Base-by-base conservation (phyloP, 2,113 vertebrate species). In the Lanius collurio region DNA sequence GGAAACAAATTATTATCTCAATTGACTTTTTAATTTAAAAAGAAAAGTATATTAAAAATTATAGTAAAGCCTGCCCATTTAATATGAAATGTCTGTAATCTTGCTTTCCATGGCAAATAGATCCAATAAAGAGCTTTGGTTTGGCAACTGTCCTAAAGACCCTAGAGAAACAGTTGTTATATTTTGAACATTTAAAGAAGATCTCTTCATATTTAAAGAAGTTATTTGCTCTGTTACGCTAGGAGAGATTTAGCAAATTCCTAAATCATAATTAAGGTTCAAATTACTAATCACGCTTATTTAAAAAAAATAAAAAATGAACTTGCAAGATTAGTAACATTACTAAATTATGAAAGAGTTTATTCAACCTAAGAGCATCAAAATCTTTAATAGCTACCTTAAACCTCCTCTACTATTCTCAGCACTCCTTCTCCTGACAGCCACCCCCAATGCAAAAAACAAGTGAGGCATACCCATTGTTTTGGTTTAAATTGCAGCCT, bases 71-170 rank as follows among this genome's bases (percentile, higher is more conserved):
- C 77, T 87, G 11, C 21, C 39, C 44, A n/a, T 53, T 78, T 71
- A 86, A 79, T 75, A 78, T 30, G 31, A 92, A 92, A 86, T 18
- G 30, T 68, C 88, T 75, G 50, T 60, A 86, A 90, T 81, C 71
- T 89, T 81, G 52, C 44, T 83, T 96, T 81, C 60, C 68, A 42
- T 60, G 10, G 83, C 71, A 96, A 67, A 88, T 68, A 81, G 68
- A 75, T 81, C 55, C 17, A 20, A 86, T 88, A 39, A 96, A 95
- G 44, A 86, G 79, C 71, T 93, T 93, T 88, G 68, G 44, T 92
- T 96, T 92, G 71, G 76, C 60, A 92, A 96, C 88, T 75, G 69
- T 92, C 92, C 85, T 90, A 78, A 92, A 92, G 85, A 88, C 69
- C 50, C 76, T 78, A 93, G 44, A 93, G 67, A 92, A 64, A 39